Evolutionary conservation across 2,797 vertebrate genomes (phyloP).

Genomic region (Benthosema pterotum): DNA sequence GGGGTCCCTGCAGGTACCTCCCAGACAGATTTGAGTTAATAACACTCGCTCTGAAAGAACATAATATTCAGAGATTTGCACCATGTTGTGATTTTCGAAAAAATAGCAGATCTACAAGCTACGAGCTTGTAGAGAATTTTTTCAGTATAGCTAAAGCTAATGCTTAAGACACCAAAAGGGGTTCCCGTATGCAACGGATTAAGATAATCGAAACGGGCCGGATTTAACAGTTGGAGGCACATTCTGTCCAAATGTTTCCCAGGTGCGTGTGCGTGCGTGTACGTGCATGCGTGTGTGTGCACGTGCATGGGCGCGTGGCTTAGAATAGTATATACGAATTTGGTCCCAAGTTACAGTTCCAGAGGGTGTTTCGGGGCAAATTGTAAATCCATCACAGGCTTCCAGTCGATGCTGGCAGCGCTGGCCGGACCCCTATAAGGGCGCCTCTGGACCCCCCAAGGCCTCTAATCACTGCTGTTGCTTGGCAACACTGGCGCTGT

Average conservation of each 20-base stretch:
- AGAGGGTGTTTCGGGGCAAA: slow-evolving; percentile 57
- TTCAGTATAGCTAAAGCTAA: no score
- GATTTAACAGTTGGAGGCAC: background rate
- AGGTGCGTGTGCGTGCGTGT: no score
- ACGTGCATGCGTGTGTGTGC: no score
- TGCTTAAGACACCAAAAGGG: no score
- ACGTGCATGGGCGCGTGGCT: slow-evolving; percentile 18
- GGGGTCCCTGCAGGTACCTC: no score
- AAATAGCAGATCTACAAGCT: no score
- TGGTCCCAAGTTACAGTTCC: slow-evolving; percentile 41
- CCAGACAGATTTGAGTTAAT: no score
- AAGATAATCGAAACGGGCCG: background rate
- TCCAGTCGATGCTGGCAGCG: slow-evolving; percentile 43
- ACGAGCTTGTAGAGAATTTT: no score
- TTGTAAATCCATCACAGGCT: slow-evolving; percentile 70
- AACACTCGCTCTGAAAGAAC: no score
- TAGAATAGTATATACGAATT: slow-evolving; percentile 5
- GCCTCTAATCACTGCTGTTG: slow-evolving; percentile 80
- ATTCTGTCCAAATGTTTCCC: background rate
- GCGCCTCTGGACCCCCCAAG: slow-evolving; percentile 72
- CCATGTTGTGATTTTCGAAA: no score
- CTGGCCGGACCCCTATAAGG: slow-evolving; percentile 64
- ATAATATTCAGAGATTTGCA: no score
- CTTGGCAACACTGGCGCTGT: slow-evolving; percentile 83
- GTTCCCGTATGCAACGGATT: no score